Percentiles rank a stretch among this genome's conserved stretches.
Evolutionary conservation across 2,797 vertebrate species (phyloP).

Genomic region (Huso huso): DNA sequence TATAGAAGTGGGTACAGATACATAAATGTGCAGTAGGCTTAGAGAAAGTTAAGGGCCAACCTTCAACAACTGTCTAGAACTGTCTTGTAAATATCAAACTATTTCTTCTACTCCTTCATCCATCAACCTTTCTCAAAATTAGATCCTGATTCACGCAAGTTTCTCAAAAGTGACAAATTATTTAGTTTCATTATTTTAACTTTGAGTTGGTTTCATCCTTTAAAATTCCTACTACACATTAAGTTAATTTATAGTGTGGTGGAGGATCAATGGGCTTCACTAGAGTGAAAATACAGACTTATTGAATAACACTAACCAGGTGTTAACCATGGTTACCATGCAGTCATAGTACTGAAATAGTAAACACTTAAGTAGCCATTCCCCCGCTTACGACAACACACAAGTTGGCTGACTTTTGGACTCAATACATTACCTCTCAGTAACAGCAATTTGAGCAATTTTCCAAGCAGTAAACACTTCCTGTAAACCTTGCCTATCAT

Average conservation of each 20-base stretch:
- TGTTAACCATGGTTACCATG: too few species aligned
- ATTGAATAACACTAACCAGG: too few species aligned
- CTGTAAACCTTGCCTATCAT: constrained; percentile 11
- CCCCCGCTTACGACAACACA: not conserved
- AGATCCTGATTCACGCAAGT: too few species aligned
- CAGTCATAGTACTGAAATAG: not conserved
- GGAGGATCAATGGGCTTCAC: too few species aligned
- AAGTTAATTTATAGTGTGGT: too few species aligned
- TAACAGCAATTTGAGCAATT: constrained; percentile 2
- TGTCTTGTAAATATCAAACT: not conserved
- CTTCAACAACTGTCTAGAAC: not conserved
- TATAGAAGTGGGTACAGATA: not conserved
- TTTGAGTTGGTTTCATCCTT: too few species aligned
- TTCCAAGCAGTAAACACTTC: too few species aligned
- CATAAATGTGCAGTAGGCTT: not conserved
- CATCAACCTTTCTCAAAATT: not conserved
- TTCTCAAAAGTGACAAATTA: too few species aligned
- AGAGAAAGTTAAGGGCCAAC: not conserved
- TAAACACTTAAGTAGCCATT: not conserved
- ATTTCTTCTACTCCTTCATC: not conserved
- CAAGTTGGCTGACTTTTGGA: not conserved
- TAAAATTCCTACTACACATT: too few species aligned
- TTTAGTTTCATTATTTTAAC: too few species aligned
- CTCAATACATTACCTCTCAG: not conserved
- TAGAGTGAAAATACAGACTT: too few species aligned